phyloP scores from a whole-genome alignment of 2,113 vertebrate genomes.

The Amphilophus citrinellus region DNA sequence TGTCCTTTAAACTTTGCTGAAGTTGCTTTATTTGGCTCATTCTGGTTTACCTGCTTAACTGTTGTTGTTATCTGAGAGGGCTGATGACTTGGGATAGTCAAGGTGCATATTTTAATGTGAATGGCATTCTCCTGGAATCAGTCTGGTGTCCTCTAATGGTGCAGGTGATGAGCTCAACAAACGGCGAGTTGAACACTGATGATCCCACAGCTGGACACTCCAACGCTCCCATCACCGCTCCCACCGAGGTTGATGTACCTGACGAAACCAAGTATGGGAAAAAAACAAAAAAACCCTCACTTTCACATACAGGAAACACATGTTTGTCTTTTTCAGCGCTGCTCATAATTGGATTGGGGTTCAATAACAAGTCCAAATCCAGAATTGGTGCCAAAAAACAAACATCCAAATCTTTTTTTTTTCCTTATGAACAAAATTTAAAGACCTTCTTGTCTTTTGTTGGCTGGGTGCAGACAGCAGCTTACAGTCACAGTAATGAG shows the following conservation, averaged over 20 bases:
- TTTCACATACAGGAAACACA: neutral
- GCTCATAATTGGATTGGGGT: neutral
- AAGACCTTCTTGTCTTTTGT: neutral
- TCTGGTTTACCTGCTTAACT: neutral
- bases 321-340: neutral
- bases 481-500: neutral
- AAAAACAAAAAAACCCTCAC: neutral
- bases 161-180: conserved; percentile 97
- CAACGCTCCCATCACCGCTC: conserved; percentile 96
- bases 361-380: neutral
- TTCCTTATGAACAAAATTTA: neutral
- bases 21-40: conserved; percentile 32
- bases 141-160: conserved; percentile 28
- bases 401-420: neutral
- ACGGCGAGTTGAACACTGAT: conserved; percentile 96
- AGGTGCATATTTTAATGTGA: conserved; percentile 18
- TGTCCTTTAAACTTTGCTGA: conserved; percentile 14
- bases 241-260: conserved; percentile 94
- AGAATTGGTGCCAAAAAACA: neutral
- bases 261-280: conserved; percentile 94
- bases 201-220: conserved; percentile 97
- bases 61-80: conserved; percentile 13
- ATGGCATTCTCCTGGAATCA: conserved; percentile 1
- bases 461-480: neutral
- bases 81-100: neutral